phyloP scores from a whole-genome alignment of 2,888 invertebrate genomes.

The Coecobrya sp. region DNA sequence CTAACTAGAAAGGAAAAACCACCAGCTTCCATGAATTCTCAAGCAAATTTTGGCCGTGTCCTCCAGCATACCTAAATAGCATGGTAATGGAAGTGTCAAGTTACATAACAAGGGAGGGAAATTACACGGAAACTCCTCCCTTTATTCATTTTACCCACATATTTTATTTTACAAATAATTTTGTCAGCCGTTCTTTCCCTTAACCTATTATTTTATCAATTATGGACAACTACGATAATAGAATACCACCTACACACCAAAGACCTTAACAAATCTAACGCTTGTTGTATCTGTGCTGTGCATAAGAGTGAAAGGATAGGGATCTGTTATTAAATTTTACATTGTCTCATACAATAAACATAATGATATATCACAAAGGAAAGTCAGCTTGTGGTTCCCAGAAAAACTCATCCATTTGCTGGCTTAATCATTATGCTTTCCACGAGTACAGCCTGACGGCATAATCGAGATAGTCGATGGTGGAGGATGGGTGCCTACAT shows the following conservation, averaged over 20 bases:
- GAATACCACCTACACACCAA: background rate
- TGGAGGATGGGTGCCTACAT: background rate
- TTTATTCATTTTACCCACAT: background rate
- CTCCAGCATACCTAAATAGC: background rate
- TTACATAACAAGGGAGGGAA: too few relatives aligned
- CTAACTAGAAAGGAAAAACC: background rate
- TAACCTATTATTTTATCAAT: slow-evolving; percentile 8
- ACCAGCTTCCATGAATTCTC: background rate
- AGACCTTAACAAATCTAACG: too few relatives aligned
- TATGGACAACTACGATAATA: background rate
- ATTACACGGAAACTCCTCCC: background rate
- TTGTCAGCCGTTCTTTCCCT: background rate
- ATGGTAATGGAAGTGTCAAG: background rate
- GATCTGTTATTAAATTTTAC: too few relatives aligned
- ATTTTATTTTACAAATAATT: slow-evolving; percentile 6
- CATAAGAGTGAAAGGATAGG: too few relatives aligned
- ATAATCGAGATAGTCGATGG: background rate
- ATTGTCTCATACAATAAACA: too few relatives aligned
- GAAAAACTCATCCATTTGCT: too few relatives aligned
- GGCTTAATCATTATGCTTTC: too few relatives aligned
- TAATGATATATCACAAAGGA: too few relatives aligned
- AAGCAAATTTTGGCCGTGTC: background rate
- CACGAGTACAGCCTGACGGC: background rate
- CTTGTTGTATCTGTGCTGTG: too few relatives aligned
- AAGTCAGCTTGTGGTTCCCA: too few relatives aligned